A percentile compares a stretch with the other conserved stretches of the same genome.
Evolutionary conservation across 2,888 invertebrate species (phyloP).

Genomic region (Gerosis bhagava): DNA sequence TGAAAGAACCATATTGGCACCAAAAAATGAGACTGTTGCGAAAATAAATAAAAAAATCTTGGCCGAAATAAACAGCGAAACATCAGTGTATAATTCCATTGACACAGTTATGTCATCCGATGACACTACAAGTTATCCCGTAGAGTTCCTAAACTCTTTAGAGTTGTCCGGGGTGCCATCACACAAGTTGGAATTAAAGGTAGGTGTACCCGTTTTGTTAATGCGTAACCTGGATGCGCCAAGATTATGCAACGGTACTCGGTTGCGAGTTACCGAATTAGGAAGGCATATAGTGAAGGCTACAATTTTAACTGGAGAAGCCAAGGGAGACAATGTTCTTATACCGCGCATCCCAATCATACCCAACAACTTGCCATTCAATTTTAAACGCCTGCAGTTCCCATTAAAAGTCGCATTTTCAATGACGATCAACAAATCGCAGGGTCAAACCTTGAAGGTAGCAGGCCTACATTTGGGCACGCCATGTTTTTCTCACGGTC

Average conservation of each 20-base stretch:
- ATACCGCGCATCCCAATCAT: conserved; percentile 41
- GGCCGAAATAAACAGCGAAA: conserved; percentile 28
- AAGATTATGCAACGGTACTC: conserved; percentile 33
- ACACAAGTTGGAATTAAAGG: conserved; percentile 33
- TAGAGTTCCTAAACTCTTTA: conserved; percentile 40
- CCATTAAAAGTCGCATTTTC: no score
- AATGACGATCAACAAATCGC: no score
- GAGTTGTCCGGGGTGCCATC: conserved; percentile 37
- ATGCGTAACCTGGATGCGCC: conserved; percentile 35
- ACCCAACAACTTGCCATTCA: conserved; percentile 37
- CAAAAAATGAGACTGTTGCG: conserved; percentile 38
- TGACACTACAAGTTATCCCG: conserved; percentile 33
- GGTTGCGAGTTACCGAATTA: conserved; percentile 29
- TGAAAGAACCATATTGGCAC: conserved; percentile 27
- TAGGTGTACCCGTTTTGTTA: conserved; percentile 34
- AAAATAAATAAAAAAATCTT: conserved; percentile 40
- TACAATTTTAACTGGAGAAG: conserved; percentile 37
- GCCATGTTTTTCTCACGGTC: no score
- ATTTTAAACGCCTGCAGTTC: no score
- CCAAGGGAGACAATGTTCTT: conserved; percentile 37
- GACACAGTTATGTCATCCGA: conserved; percentile 34
- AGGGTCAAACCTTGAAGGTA: no score
- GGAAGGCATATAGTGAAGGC: conserved; percentile 35
- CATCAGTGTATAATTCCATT: conserved; percentile 32
- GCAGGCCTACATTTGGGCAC: no score